Conservation (phyloP, 2,888 invertebrate genomes). For the Nomada fabriciana region DNA sequence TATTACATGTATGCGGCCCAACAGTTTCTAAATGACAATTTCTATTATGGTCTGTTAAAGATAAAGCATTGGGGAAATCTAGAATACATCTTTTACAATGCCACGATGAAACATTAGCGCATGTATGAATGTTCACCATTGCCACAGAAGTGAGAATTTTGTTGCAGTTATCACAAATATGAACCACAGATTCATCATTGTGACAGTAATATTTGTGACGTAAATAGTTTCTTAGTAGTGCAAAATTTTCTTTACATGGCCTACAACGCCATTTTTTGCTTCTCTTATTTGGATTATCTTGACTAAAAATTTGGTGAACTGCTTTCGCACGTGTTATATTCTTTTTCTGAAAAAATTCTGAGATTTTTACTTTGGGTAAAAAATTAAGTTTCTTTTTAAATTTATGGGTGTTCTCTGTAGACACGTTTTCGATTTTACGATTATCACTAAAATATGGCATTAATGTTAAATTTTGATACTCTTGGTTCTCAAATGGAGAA, state of each 20-base stretch:
- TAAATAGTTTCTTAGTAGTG: slow-evolving; percentile 58
- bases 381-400: neutral
- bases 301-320: neutral
- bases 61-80: slow-evolving; percentile 59
- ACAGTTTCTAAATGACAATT: slow-evolving; percentile 39
- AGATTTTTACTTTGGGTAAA: neutral
- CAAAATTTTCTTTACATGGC: slow-evolving; percentile 64
- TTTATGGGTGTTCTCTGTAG: neutral
- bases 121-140: slow-evolving; percentile 71
- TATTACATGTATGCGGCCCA: slow-evolving; percentile 47
- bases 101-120: slow-evolving; percentile 63
- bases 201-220: slow-evolving; percentile 68
- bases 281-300: neutral
- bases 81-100: slow-evolving; percentile 63
- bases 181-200: slow-evolving; percentile 69
- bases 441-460: neutral
- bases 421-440: neutral
- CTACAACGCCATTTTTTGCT: slow-evolving; percentile 60
- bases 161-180: slow-evolving; percentile 72
- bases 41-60: slow-evolving; percentile 64
- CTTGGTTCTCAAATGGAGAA: neutral
- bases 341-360: neutral
- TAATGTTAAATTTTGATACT: slow-evolving; percentile 1
- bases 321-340: neutral
- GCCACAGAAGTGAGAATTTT: slow-evolving; percentile 68